Base-by-base conservation (phyloP, 2,888 invertebrate species). In the Caenorhabditis auriculariae region DNA sequence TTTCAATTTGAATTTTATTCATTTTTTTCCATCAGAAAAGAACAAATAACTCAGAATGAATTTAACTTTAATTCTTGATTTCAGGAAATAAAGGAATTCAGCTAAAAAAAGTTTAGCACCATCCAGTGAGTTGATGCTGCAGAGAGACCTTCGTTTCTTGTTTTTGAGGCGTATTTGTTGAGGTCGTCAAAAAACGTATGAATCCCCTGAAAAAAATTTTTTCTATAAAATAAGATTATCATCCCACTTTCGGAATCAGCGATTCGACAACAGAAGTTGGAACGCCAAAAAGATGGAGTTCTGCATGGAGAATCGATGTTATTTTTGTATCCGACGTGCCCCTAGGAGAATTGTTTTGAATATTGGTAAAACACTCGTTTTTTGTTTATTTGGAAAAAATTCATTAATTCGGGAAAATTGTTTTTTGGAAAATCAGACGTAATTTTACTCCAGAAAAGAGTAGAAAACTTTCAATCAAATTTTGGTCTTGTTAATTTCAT, bases 161-260 rank as follows among this genome's bases (percentile, higher is more conserved):
- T 27, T n/a, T 63, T 67, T 7, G 51, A 38, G 2, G 67, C 63
- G 38, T 60, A 67, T 17, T 60, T 59, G 15, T 54, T 43, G n/a
- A 67, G 38, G 32, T 67, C 67, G 4, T 60, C 60, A 39, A 67
- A 67, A 27, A 67, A 67, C 9, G 43, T 54, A 1, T 48, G 15
- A 21, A 67, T 63, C n/a, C 67, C 63, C 67, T 67, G 49, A 28
- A 63, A 60, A 42, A 44, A n/a, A n/a, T n/a, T n/a, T n/a, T n/a
- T n/a, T n/a, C n/a, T n/a, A n/a, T n/a, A n/a, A n/a, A n/a, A n/a
- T n/a, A n/a, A n/a, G n/a, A n/a, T n/a, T n/a, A n/a, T n/a, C n/a
- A 37, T 29, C n/a, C 27, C 28, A 67, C 67, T 47, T 63, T 67
- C 12, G 67, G 67, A 43, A 67, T 53, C 39, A 67, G 44, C 3